phyloP scores from a whole-genome alignment of 1,140 invertebrate species.

The Drosophila tristis region DNA sequence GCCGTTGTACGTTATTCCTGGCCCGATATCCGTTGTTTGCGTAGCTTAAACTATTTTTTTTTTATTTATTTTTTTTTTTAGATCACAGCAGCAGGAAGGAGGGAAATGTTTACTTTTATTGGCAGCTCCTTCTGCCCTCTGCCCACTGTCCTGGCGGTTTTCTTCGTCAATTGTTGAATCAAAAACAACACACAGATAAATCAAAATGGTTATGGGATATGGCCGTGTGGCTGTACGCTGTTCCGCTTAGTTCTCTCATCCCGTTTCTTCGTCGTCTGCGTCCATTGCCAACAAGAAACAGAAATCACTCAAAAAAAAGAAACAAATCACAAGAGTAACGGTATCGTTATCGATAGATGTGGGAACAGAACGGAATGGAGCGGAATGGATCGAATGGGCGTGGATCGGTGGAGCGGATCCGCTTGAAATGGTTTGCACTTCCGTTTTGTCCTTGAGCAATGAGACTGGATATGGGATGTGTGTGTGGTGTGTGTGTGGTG shows the following conservation, averaged over 20 bases:
- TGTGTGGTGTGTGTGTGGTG: no score
- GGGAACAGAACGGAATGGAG: no score
- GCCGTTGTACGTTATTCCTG: no score
- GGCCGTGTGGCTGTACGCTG: no score
- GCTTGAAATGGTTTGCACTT: background rate
- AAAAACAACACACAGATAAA: no score
- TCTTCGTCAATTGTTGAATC: no score
- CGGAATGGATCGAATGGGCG: no score
- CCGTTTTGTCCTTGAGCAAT: conserved; percentile 19
- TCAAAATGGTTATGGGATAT: no score
- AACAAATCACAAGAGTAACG: background rate
- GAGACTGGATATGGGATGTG: background rate
- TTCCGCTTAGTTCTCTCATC: no score
- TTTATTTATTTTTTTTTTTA: background rate
- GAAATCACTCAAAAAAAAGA: conserved; percentile 16
- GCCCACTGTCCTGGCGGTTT: no score
- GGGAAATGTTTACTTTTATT: background rate
- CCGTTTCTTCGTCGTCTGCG: conserved; percentile 33
- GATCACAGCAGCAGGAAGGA: conserved; percentile 11
- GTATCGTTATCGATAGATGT: background rate
- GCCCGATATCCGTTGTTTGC: background rate
- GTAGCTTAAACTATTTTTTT: background rate
- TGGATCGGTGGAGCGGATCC: no score
- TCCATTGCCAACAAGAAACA: conserved; percentile 39
- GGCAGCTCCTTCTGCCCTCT: no score